phyloP scores from a whole-genome alignment of 2,888 invertebrate genomes.

The Pterobdella sp. region DNA sequence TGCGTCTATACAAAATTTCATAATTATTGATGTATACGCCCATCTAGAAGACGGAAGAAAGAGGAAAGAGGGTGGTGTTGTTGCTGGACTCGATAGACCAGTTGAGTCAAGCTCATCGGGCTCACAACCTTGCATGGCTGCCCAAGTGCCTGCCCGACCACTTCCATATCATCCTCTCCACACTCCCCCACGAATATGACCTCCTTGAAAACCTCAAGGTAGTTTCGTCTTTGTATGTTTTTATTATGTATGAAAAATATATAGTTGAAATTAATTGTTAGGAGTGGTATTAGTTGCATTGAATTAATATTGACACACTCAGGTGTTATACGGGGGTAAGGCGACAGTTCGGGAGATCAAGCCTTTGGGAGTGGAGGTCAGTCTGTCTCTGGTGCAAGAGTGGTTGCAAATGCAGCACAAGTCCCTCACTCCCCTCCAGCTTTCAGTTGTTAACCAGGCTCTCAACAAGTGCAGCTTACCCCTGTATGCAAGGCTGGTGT shows the following conservation, averaged over 20 bases:
- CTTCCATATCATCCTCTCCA: conserved; percentile 39
- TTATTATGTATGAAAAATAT: background rate
- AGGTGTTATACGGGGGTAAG: conserved; percentile 25
- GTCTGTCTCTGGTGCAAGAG: conserved; percentile 31
- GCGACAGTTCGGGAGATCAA: conserved; percentile 33
- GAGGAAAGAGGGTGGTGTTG: conserved; percentile 37
- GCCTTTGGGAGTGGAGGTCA: conserved; percentile 30
- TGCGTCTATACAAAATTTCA: background rate
- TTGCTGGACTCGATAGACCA: conserved; percentile 42
- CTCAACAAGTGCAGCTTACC: conserved; percentile 39
- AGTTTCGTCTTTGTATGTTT: background rate
- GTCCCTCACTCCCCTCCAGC: conserved; percentile 40
- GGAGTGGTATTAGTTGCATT: background rate
- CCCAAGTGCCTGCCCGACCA: conserved; percentile 37
- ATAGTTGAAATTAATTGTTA: background rate
- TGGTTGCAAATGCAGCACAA: conserved; percentile 34
- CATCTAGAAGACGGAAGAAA: conserved; percentile 35
- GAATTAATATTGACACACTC: background rate
- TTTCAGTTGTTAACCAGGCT: conserved; percentile 34
- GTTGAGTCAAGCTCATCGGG: conserved; percentile 35
- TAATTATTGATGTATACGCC: background rate
- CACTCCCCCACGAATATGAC: conserved; percentile 38
- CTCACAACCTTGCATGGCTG: conserved; percentile 40
- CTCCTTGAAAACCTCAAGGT: conserved; percentile 40
- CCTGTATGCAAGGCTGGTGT: conserved; percentile 39